Percentiles rank a stretch among this genome's conserved stretches.
Conservation (phyloP, 64 coral and sea anemone species). For the Actinia equina region DNA sequence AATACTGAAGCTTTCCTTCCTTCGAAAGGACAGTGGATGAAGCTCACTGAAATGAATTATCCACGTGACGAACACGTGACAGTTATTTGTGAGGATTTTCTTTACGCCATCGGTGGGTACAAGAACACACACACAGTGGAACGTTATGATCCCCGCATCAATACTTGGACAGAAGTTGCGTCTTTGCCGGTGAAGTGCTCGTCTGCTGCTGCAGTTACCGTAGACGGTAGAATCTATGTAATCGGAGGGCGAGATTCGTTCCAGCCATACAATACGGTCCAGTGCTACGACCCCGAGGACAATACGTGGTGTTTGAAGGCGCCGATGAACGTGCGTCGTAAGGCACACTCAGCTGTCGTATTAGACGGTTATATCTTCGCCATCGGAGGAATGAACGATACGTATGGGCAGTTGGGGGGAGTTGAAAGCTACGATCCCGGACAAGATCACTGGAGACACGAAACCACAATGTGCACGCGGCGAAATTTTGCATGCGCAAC, state of each 20-base stretch:
- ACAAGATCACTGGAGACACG: conserved; percentile 21
- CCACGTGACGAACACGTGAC: conserved; percentile 24
- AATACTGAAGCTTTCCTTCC: neutral
- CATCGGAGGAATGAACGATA: conserved; percentile 35
- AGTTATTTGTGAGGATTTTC: conserved; percentile 27
- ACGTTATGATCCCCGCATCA: conserved; percentile 28
- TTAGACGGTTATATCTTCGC: conserved; percentile 27
- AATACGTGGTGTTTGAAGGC: conserved; percentile 36
- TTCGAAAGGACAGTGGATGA: neutral
- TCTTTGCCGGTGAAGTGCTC: neutral
- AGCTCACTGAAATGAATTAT: conserved; percentile 18
- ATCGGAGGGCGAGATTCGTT: conserved; percentile 18
- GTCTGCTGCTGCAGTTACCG: conserved; percentile 28
- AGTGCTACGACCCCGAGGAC: conserved; percentile 31
- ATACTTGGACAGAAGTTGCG: conserved; percentile 24
- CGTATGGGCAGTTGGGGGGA: neutral
- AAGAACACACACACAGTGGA: conserved; percentile 6
- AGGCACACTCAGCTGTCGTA: conserved; percentile 21
- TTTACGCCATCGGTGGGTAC: conserved; percentile 33
- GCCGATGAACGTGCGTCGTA: conserved; percentile 22
- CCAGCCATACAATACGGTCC: conserved; percentile 13
- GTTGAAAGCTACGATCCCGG: conserved; percentile 33
- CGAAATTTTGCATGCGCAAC: conserved; percentile 30
- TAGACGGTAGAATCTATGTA: conserved; percentile 24
- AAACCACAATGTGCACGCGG: conserved; percentile 4